Base-by-base conservation (phyloP, 2,113 vertebrate species). In the Polyodon spathula region DNA sequence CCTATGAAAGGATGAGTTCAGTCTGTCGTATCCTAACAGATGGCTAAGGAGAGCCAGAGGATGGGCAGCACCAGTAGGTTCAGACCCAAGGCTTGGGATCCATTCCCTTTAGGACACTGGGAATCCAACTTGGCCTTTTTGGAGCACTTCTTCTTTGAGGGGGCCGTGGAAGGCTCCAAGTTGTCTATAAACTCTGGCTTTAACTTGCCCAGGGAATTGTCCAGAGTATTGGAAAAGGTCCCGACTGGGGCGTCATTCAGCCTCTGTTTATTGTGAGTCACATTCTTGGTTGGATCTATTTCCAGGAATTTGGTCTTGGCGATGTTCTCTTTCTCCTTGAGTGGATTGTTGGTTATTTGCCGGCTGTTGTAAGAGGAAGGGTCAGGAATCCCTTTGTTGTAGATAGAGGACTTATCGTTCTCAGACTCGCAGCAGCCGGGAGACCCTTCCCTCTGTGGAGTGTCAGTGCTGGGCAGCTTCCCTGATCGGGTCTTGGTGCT, bases 101-200 rank as follows among this genome's bases (percentile, higher is more conserved):
- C 82, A 41, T 58, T 74, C 59, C 73, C 67, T 78, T 85, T 88
- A 56, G 93, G 92, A 78, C 96, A 98, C 40, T 96, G 92, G 51
- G 89, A 79, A 71, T 94, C 92, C 58, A 93, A 95, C 68, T 88
- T 96, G 69, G 93, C 94, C 81, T 92, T 98, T 81, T 92, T 93
- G 61, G 88, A 90, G 63, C 96, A 98, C 70, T 93, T 94, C 63
- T 93, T 93, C 78, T 88, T 95, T 56, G 91, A 92, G 51, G 94
- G 93, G 0, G 82, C 76, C 77, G 93, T 92, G 27, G 95, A 92
- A 12, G 89, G 82, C 67, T 89, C 91, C n/a, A 92, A 82, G 14
- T 84, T 86, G 71, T 91, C 87, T 61, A 92, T 77, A 54, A 90
- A 85, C 6, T 93, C 90, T 0, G 93, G 92, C 73, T 74, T 86